A percentile compares a stretch with the other conserved stretches of the same genome.
phyloP scores from a whole-genome alignment of 2,888 invertebrate species.

The Plagiodera versicolora region DNA sequence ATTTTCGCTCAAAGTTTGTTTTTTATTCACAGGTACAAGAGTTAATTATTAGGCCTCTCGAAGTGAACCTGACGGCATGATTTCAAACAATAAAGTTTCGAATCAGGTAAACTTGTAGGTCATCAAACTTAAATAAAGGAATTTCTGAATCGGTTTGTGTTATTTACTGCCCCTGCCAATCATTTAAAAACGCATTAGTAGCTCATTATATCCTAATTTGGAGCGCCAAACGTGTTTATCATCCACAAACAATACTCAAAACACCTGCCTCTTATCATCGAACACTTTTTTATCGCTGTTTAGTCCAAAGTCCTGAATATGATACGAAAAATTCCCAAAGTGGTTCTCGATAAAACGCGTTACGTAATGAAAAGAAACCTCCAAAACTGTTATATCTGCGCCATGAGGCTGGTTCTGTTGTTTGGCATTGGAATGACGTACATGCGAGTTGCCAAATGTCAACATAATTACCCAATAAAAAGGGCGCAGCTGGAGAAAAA shows the following conservation, averaged over 20 bases:
- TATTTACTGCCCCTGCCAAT: no score
- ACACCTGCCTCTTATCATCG: neutral
- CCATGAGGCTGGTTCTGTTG: conserved; percentile 2
- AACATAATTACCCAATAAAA: neutral
- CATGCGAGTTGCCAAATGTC: conserved; percentile 6
- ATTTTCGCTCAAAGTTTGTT: neutral
- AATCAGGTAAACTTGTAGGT: no score
- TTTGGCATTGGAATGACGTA: conserved; percentile 13
- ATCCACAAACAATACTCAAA: neutral
- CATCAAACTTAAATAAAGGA: no score
- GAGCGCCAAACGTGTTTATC: no score
- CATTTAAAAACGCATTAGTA: no score
- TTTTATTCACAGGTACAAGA: conserved; percentile 30
- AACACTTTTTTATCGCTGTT: neutral
- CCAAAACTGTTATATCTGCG: conserved; percentile 16
- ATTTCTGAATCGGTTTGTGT: no score
- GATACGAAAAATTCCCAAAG: no score
- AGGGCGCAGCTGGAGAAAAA: neutral
- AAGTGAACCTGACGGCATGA: neutral
- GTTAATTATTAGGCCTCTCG: conserved; percentile 31
- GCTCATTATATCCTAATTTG: no score
- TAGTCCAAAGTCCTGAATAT: neutral
- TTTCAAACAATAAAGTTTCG: no score
- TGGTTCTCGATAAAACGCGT: neutral
- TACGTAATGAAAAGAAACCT: neutral